Conservation (phyloP, 2,888 invertebrate species). For the Tenthredo scrophulariae region DNA sequence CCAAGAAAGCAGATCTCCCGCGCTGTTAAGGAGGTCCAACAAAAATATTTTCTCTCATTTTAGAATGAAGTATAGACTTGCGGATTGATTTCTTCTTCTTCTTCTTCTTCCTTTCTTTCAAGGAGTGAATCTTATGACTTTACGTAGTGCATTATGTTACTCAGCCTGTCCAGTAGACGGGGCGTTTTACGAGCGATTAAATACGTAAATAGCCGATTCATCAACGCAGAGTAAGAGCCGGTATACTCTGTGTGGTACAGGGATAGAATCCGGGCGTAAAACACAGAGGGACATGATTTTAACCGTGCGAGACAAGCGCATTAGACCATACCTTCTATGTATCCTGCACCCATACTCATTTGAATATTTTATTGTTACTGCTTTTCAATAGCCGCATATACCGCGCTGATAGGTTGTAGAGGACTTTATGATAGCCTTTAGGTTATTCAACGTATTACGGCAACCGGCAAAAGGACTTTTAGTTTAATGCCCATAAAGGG, state of each 20-base stretch:
- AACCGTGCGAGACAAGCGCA: conserved; percentile 62
- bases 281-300: conserved; percentile 63
- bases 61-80: not conserved
- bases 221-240: conserved; percentile 55
- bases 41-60: not conserved
- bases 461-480: conserved; percentile 35
- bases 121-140: not conserved
- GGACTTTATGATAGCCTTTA: conserved; percentile 60
- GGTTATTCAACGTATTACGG: conserved; percentile 57
- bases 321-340: conserved; percentile 57
- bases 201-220: conserved; percentile 68
- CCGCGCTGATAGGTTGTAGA: conserved; percentile 61
- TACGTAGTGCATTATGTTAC: not conserved
- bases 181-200: conserved; percentile 71
- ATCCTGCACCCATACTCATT: conserved; percentile 61
- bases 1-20: conserved; percentile 22
- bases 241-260: not conserved
- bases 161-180: conserved; percentile 62
- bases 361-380: conserved; percentile 69
- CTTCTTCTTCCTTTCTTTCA: not conserved
- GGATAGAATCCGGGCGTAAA: conserved; percentile 59
- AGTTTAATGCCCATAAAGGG: conserved; percentile 32
- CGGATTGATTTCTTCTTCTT: not conserved
- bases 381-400: conserved; percentile 61
- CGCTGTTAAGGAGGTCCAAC: conserved; percentile 3